Evolutionary conservation across 2,113 vertebrate genomes (phyloP), one percentile per base, ranked within the genome.

Genomic region (Indicator indicator): DNA sequence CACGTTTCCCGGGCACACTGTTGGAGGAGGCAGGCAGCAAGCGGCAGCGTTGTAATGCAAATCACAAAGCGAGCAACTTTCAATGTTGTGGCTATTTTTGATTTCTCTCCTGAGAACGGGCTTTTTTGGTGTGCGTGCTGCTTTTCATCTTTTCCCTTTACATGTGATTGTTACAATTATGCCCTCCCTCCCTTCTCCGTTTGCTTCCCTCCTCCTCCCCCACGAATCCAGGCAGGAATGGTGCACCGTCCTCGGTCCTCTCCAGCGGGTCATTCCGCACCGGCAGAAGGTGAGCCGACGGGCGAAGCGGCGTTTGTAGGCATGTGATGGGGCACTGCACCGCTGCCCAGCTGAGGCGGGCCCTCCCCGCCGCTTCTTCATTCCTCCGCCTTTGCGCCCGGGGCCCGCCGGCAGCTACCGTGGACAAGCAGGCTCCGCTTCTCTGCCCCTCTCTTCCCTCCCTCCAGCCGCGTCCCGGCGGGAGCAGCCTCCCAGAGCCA

Each of bases 11-110:
- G 50, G 75, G 73, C 20, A 23, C 68, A 5, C 80, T 38, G 83
- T 5, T 33, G 69, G 90, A 16, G 32, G 52, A 79, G 54, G 11
- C 44, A 40, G 28, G 68, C 54, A 40, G 63, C 55, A 59, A 59
- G 70, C 12, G 24, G 75, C 44, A 55, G 46, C 40, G 23, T 46
- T 88, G 23, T 20, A 60, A 73, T 48, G 64, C 86, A 86, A 89
- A 67, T 52, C 68, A 65, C 71, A 56, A 75, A 59, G 70, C 70
- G 65, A 91, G 80, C 69, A 94, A 96, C 93, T 96, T 97, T 92
- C 67, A 38, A 0, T 28, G 68, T 82, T 50, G 44, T 6, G 85
- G 83, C 24, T 94, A 83, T 89, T 89, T 95, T 92, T 71, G 59
- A 83, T 85, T 65, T 64, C 44, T 63, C 60, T 89, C 50, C 63